A percentile compares a stretch with the other conserved stretches of the same genome.
phyloP scores from a whole-genome alignment of 2,797 vertebrate genomes.

The Pangasius larnaudii region DNA sequence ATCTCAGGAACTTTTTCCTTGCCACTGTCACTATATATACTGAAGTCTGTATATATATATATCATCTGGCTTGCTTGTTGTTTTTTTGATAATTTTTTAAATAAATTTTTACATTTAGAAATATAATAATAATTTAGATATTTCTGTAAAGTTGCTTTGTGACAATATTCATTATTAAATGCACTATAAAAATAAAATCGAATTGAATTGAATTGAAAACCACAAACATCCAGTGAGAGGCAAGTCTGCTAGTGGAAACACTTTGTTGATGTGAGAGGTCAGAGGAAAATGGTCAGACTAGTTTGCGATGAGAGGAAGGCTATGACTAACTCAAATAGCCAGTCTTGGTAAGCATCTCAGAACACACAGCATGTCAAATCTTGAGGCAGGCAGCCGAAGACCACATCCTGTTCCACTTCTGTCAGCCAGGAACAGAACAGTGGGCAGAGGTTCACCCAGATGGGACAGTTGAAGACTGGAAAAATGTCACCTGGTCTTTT shows the following conservation, averaged over 20 bases:
- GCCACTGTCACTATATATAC: too few species aligned
- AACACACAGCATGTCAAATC: neutral
- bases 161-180: neutral
- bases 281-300: neutral
- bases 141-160: neutral
- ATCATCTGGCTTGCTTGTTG: too few species aligned
- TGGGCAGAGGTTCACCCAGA: neutral
- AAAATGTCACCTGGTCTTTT: neutral
- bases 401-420: neutral
- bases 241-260: neutral
- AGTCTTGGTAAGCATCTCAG: neutral
- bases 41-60: too few species aligned
- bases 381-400: neutral
- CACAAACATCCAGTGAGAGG: neutral
- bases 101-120: too few species aligned
- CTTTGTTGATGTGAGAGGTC: neutral
- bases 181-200: too few species aligned
- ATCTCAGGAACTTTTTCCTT: neutral
- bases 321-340: neutral
- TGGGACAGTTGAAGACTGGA: neutral
- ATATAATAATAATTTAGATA: too few species aligned
- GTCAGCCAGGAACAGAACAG: neutral
- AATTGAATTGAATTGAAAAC: too few species aligned
- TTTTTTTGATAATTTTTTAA: too few species aligned
- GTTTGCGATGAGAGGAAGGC: neutral